Percentiles rank a stretch among this genome's conserved stretches.
Conservation (phyloP, 2,888 invertebrate genomes). For the Abrostola tripartita region DNA sequence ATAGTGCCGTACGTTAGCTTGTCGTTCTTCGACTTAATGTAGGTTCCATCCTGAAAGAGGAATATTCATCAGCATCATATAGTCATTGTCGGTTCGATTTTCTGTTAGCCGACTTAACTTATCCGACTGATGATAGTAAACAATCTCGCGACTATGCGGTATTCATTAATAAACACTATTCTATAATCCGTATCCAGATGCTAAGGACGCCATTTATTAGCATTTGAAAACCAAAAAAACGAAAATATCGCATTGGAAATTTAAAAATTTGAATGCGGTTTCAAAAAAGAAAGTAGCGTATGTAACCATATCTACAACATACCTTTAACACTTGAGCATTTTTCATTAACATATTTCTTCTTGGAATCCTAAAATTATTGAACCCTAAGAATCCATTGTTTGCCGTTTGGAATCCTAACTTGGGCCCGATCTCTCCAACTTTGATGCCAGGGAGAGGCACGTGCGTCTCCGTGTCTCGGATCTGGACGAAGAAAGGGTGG, state of each 20-base stretch:
- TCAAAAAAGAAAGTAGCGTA: too few relatives aligned
- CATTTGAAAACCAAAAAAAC: too few relatives aligned
- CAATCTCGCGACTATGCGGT: too few relatives aligned
- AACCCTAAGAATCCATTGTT: slow-evolving; percentile 97
- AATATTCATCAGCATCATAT: not conserved
- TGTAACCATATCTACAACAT: slow-evolving; percentile 9
- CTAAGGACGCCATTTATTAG: too few relatives aligned
- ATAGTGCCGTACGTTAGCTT: slow-evolving; percentile 96
- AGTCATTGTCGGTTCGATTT: too few relatives aligned
- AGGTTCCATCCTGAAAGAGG: slow-evolving; percentile 92
- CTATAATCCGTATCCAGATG: too few relatives aligned
- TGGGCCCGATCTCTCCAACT: slow-evolving; percentile 97
- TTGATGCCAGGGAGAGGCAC: slow-evolving; percentile 94
- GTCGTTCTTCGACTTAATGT: slow-evolving; percentile 92
- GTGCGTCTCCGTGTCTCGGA: slow-evolving; percentile 95
- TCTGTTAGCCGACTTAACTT: too few relatives aligned
- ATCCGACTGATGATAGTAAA: too few relatives aligned
- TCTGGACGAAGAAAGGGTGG: slow-evolving; percentile 96
- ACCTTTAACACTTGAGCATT: slow-evolving; percentile 93
- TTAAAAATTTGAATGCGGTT: too few relatives aligned
- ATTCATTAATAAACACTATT: too few relatives aligned
- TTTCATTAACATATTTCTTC: slow-evolving; percentile 97
- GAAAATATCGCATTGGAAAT: too few relatives aligned
- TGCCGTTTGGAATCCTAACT: slow-evolving; percentile 95
- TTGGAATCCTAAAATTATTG: slow-evolving; percentile 94